Base-by-base conservation (phyloP, 2,888 invertebrate species). In the Bugulina stolonifera region DNA sequence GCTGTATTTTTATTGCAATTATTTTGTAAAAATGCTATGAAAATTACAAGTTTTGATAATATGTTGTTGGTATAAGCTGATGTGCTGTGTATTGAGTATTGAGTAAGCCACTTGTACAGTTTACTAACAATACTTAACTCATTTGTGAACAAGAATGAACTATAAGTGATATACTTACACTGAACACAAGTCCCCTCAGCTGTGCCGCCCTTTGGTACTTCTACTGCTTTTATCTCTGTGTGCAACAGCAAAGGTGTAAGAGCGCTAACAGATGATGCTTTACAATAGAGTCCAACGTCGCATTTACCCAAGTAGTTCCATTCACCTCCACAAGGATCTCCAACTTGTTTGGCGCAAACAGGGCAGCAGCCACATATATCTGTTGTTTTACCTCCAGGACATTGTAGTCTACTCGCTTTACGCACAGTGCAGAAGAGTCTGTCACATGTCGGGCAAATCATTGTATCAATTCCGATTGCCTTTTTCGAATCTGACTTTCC, bases 361-460 rank as follows among this genome's bases (percentile, higher is more conserved):
- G 81, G 82, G 72, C 84, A 84, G 73, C 84, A 84, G 35, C 79
- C 79, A 72, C 84, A 84, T 35, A 84, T 77, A 10, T 81, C 83
- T 1, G 80, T 77, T 2, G 81, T 81, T 23, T 78, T 73, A 14
- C 83, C 84, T 2, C 84, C 83, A 64, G 75, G 76, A 73, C 84
- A 84, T 23, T 75, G 75, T 25, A 83, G 75, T 22, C 77, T 77
- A 1, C 77, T 75, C 18, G 80, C 75, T 29, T 76, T 75, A 25
- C 76, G 75, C 10, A 80, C 81, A 27, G 75, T 75, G 73, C 84
- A 84, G 76, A 83, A 82, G 58, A 83, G 78, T 73, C 78, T 77
- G n/a, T 80, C 79, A 77, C 84, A 84, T 0, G 82, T 77, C 1
- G 83, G 84, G 74, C 84, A 84, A 18, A 29, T 29, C 64, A 64